Evolutionary conservation across 2,797 vertebrate genomes (phyloP).

Genomic region (Coluber constrictor): DNA sequence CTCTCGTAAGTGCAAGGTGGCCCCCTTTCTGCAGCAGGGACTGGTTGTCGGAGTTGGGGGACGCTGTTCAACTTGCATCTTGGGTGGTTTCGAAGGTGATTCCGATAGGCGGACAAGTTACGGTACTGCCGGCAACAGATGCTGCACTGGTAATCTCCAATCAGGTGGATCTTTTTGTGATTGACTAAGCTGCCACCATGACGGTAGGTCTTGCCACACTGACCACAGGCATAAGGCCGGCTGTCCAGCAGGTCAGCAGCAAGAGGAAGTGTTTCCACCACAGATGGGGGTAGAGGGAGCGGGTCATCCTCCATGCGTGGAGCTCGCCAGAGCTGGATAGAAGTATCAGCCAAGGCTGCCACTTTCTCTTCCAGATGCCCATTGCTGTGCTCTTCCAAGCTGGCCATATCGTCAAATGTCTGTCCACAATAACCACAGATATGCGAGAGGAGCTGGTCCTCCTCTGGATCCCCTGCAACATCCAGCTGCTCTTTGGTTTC

Average conservation of each 20-base stretch:
- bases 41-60: not conserved
- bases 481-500: constrained; percentile 42
- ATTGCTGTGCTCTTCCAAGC: constrained; percentile 82
- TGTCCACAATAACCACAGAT: constrained; percentile 91
- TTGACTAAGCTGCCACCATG: constrained; percentile 86
- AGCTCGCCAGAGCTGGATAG: constrained; percentile 10
- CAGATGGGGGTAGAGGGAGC: not conserved
- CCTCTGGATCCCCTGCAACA: constrained; percentile 12
- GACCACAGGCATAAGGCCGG: constrained; percentile 84
- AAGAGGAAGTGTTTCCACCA: not conserved
- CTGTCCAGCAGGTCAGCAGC: constrained; percentile 8
- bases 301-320: not conserved
- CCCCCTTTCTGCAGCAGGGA: not conserved
- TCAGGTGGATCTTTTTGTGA: constrained; percentile 83
- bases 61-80: constrained; percentile 70
- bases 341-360: not conserved
- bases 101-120: constrained; percentile 87
- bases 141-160: constrained; percentile 78
- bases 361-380: constrained; percentile 65
- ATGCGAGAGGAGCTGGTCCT: constrained; percentile 46
- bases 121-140: constrained; percentile 77
- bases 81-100: constrained; percentile 86
- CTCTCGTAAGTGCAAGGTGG: not conserved
- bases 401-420: constrained; percentile 84
- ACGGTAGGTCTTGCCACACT: constrained; percentile 89